Percentiles rank a stretch among this genome's conserved stretches.
Evolutionary conservation across 2,888 invertebrate species (phyloP).

Genomic region (Marasmarcha lunaedactyla): DNA sequence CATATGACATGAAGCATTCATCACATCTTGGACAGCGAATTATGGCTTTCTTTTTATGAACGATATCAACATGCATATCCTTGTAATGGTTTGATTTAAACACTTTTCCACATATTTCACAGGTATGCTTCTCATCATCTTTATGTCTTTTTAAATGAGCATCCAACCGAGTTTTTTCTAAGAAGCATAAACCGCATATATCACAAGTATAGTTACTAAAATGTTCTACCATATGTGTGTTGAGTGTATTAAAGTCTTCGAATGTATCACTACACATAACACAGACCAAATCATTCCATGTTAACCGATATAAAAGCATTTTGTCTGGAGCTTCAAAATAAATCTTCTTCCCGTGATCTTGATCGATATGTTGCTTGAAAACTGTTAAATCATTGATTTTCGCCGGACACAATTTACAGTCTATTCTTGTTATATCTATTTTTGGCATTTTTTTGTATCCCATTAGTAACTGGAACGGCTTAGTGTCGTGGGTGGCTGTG

Average conservation of each 20-base stretch:
- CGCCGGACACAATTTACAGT: constrained; percentile 40
- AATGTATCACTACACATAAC: constrained; percentile 55
- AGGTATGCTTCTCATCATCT: constrained; percentile 63
- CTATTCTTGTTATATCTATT: constrained; percentile 52
- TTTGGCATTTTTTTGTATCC: constrained; percentile 59
- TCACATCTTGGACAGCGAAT: constrained; percentile 54
- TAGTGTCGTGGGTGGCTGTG: constrained; percentile 47
- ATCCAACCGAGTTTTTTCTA: constrained; percentile 55
- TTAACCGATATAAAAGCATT: constrained; percentile 41
- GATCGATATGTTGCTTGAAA: constrained; percentile 50
- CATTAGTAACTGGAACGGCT: constrained; percentile 52
- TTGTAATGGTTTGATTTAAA: constrained; percentile 59
- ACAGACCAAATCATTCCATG: constrained; percentile 55
- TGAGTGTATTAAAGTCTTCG: constrained; percentile 50
- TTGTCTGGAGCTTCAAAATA: constrained; percentile 57
- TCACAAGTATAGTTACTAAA: constrained; percentile 58
- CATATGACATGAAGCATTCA: constrained; percentile 58
- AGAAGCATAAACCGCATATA: constrained; percentile 54
- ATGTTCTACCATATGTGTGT: constrained; percentile 57
- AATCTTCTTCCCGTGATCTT: constrained; percentile 48
- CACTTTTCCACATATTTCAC: constrained; percentile 59
- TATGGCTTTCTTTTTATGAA: constrained; percentile 54
- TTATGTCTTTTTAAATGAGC: constrained; percentile 58
- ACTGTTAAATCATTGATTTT: constrained; percentile 44
- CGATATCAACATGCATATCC: constrained; percentile 58